Percentiles rank a stretch among this genome's conserved stretches.
Conservation (phyloP, 2,113 vertebrate genomes). For the Petrocephalus microphthalmus region DNA sequence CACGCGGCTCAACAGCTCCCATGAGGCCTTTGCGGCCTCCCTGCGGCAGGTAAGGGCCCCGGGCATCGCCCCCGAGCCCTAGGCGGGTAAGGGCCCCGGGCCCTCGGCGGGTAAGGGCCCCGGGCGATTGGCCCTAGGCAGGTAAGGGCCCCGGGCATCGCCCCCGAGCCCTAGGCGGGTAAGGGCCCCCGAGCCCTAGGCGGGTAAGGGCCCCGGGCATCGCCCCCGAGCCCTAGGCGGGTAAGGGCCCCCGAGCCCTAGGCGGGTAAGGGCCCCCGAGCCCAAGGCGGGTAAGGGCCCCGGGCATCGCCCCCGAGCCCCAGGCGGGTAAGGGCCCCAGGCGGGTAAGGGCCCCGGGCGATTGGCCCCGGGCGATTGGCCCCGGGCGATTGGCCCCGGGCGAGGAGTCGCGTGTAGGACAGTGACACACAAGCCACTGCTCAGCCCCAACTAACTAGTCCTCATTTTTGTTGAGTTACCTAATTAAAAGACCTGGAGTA, state of each 20-base stretch:
- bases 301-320: too few species aligned
- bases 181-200: too few species aligned
- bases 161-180: too few species aligned
- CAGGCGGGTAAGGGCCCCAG: too few species aligned
- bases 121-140: too few species aligned
- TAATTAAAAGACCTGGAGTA: not conserved
- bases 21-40: constrained; percentile 92
- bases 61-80: not conserved
- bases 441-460: not conserved
- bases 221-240: not conserved
- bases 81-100: too few species aligned
- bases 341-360: constrained; percentile 64
- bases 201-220: constrained; percentile 63
- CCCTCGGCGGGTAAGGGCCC: too few species aligned
- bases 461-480: not conserved
- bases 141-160: too few species aligned
- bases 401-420: not conserved
- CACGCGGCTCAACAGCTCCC: constrained; percentile 88
- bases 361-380: not conserved
- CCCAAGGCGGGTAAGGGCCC: too few species aligned
- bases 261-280: too few species aligned
- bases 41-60: constrained; percentile 74
- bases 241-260: too few species aligned
- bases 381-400: too few species aligned
- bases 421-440: not conserved